Percentiles rank a stretch among this genome's conserved stretches.
Conservation (phyloP, 2,113 vertebrate genomes). For the Pseudopodoces humilis region DNA sequence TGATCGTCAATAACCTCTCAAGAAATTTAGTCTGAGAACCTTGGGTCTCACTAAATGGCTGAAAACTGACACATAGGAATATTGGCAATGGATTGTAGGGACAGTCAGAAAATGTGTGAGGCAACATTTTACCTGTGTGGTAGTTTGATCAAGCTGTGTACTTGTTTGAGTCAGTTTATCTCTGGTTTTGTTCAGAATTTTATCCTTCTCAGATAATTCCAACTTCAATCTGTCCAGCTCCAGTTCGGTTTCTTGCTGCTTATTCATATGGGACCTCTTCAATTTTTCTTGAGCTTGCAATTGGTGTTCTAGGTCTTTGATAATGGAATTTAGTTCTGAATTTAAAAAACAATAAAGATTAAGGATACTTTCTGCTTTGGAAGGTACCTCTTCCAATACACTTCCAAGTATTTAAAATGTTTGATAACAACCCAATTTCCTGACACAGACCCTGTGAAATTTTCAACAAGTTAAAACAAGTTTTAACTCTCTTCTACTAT, state of each 20-base stretch:
- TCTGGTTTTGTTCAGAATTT: conserved; percentile 76
- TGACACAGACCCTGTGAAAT: neutral
- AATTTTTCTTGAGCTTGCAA: conserved; percentile 84
- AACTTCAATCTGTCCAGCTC: conserved; percentile 79
- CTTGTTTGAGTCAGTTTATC: conserved; percentile 80
- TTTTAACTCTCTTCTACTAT: neutral
- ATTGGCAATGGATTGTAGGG: neutral
- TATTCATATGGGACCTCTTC: conserved; percentile 72
- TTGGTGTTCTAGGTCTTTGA: conserved; percentile 80
- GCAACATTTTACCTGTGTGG: conserved; percentile 75
- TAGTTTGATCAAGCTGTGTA: conserved; percentile 76
- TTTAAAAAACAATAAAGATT: neutral
- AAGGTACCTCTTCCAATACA: neutral
- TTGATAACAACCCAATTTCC: neutral
- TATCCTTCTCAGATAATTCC: conserved; percentile 83
- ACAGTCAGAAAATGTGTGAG: neutral
- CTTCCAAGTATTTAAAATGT: neutral
- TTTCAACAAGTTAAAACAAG: neutral
- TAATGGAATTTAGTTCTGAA: conserved; percentile 80
- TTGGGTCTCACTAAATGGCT: neutral
- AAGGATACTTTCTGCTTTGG: neutral
- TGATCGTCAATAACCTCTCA: neutral
- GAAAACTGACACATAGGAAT: neutral
- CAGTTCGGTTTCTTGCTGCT: conserved; percentile 80
- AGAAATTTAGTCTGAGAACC: neutral